Percentiles rank a stretch among this genome's conserved stretches.
These are phyloP conservation scores for Hycleus phaleratus DNA, from an alignment of 1,140 invertebrate species.

Conservation along the genomic window DNA sequence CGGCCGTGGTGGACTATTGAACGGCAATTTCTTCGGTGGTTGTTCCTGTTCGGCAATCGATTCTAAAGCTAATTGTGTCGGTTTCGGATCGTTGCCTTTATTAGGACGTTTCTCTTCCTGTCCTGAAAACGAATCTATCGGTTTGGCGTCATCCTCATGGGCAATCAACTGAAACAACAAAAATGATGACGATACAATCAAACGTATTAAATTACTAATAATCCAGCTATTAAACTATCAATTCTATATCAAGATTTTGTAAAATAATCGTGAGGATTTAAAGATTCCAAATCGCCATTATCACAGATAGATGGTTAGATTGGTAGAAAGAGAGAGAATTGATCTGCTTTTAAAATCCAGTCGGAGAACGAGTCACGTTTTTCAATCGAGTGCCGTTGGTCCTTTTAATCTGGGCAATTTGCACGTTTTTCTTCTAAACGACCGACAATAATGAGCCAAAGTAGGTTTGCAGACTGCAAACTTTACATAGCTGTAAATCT, in stretches of 20 bases:
- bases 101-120: too few relatives aligned
- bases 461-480: background rate
- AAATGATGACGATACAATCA: too few relatives aligned
- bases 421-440: background rate
- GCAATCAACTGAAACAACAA: conserved; percentile 27
- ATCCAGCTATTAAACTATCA: too few relatives aligned
- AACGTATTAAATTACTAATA: too few relatives aligned
- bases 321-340: too few relatives aligned
- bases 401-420: background rate
- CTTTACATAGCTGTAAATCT: background rate
- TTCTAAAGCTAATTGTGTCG: conserved; percentile 54
- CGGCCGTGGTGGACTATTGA: conserved; percentile 43
- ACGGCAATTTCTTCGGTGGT: conserved; percentile 43
- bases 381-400: conserved; percentile 13
- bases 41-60: conserved; percentile 51
- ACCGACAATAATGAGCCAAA: background rate
- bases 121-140: background rate
- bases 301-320: too few relatives aligned
- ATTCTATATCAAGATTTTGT: too few relatives aligned
- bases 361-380: conserved; percentile 31
- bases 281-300: too few relatives aligned
- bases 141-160: conserved; percentile 37
- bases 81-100: too few relatives aligned
- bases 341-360: background rate
- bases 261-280: too few relatives aligned